These are phyloP conservation scores for Callyntrura sp. DNA, from an alignment of 2,888 invertebrate species.

Conservation along the genomic window DNA sequence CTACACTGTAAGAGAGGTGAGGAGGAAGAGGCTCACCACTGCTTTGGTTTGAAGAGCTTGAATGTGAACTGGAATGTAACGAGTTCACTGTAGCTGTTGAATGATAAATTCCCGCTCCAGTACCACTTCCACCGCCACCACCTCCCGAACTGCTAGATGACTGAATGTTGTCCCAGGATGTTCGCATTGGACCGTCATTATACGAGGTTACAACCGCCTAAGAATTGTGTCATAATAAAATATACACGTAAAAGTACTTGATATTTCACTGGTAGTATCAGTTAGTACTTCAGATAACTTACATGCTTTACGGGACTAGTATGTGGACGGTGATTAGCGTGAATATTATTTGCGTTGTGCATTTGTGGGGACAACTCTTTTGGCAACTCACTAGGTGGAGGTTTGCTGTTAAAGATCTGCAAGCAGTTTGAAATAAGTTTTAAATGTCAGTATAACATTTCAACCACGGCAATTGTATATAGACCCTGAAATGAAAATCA, in stretches of 20 bases:
- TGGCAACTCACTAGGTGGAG: slow-evolving; percentile 85
- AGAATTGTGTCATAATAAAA: slow-evolving; percentile 34
- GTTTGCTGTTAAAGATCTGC: slow-evolving; percentile 87
- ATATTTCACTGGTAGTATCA: background rate
- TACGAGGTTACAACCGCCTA: slow-evolving; percentile 87
- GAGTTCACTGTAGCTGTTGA: slow-evolving; percentile 82
- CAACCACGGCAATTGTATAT: background rate
- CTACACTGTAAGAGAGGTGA: slow-evolving; percentile 77
- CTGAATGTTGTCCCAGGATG: slow-evolving; percentile 84
- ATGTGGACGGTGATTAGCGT: slow-evolving; percentile 73
- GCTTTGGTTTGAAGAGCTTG: slow-evolving; percentile 84
- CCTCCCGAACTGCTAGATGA: slow-evolving; percentile 68
- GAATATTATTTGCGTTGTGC: slow-evolving; percentile 72
- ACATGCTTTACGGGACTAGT: slow-evolving; percentile 82
- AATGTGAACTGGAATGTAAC: slow-evolving; percentile 84
- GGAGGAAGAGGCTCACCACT: slow-evolving; percentile 81
- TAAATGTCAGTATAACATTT: background rate
- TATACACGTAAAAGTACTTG: no score
- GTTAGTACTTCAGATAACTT: slow-evolving; percentile 41
- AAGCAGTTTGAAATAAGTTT: background rate
- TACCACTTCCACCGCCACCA: slow-evolving; percentile 64
- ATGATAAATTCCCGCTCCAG: slow-evolving; percentile 79
- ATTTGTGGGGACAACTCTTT: slow-evolving; percentile 79
- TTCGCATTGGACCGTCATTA: slow-evolving; percentile 86
- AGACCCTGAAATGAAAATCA: background rate